Evolutionary conservation across 35 echinoderm and acorn worm species (phyloP), one percentile per base, ranked within the genome.

Genomic region (Ophiothrix spiculata): DNA sequence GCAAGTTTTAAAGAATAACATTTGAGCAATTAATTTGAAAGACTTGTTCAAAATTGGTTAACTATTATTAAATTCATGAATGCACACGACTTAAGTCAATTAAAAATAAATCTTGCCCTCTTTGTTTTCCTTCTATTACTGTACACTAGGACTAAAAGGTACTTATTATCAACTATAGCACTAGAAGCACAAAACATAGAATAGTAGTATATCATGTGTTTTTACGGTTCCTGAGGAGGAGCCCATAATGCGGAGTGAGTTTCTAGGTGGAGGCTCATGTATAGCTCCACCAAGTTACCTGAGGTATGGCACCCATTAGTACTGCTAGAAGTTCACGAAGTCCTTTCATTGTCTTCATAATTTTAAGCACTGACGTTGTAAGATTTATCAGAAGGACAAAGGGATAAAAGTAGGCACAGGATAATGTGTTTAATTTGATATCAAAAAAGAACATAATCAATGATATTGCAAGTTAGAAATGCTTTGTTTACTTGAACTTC

Each of bases 281-380:
- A n/a, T n/a, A n/a, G n/a, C n/a, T n/a, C n/a, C n/a, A 19, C 38
- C 56, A 36, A 17, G 31, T 94, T 99, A 99, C 96, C 96, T 99
- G 91, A 45, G 96, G 96, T n/a, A 99, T 99, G 16, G 96, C 96
- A 41, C 87, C 90, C 96, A 99, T 99, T 40, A 99, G 89, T 6
- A 99, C 96, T 35, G 88, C 88, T 49, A 99, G 88, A 38, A 99
- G 87, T 78, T 93, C 92, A 32, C 96, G 93, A 46, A 99, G 85
- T 40, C 96, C 96, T 86, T 93, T 99, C 92, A 99, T 94, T 0
- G 96, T 94, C 92, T 93, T 94, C 96, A 99, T 99, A 6, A 99
- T 93, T 92, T 99, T 99, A 74, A 99, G 89, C 46, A 99, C 96
- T 99, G 91, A 56, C 40, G 39, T 11, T 56, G 63, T 32, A 46